Evolutionary conservation across 2,113 vertebrate genomes (phyloP).

Genomic region (Catharus fuscescens): DNA sequence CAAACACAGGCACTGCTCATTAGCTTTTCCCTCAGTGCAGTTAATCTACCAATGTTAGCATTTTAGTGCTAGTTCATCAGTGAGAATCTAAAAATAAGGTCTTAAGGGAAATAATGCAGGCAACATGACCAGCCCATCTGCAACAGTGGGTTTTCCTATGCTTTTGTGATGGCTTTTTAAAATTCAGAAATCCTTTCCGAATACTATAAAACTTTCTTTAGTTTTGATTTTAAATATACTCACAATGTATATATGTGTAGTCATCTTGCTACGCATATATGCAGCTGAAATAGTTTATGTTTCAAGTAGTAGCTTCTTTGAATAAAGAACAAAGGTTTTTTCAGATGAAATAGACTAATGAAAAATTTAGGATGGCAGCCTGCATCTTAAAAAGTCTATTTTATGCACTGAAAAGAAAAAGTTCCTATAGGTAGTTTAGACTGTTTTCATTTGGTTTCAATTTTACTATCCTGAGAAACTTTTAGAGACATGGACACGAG

Average conservation of each 20-base stretch:
- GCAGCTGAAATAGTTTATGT: not conserved
- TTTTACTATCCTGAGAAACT: not conserved
- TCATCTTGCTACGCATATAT: not conserved
- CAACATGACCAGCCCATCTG: not conserved
- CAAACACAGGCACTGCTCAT: not conserved
- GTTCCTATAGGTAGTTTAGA: not conserved
- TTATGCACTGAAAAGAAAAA: not conserved
- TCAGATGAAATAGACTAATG: not conserved
- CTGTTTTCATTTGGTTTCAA: not conserved
- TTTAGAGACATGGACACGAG: not conserved
- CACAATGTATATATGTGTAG: not conserved
- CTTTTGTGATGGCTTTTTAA: not conserved
- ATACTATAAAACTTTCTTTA: not conserved
- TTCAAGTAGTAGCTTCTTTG: not conserved
- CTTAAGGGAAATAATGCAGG: not conserved
- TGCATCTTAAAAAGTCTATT: not conserved
- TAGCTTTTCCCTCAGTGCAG: not conserved
- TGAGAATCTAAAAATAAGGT: not conserved
- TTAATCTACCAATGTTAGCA: not conserved
- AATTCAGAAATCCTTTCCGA: not conserved
- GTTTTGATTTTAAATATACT: not conserved
- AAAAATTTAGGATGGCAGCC: not conserved
- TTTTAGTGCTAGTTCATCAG: not conserved
- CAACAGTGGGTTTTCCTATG: rapidly evolving
- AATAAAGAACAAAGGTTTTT: not conserved